Evolutionary conservation across 2,888 invertebrate species (phyloP), one percentile per base, ranked within the genome.

Genomic region (Caenorhabditis wallacei): DNA sequence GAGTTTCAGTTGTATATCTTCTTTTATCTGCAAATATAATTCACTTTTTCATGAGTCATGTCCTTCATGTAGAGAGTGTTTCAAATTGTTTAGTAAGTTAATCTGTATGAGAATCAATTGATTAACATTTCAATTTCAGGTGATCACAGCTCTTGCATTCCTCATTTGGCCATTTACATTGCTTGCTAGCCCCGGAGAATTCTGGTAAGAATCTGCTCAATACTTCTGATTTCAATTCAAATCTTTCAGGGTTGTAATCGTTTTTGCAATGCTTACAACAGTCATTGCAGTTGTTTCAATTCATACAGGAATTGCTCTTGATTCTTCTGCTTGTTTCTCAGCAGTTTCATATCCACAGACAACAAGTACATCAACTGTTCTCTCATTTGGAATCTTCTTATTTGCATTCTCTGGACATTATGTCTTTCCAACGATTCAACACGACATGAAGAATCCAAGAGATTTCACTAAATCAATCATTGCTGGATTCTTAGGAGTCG

Each of bases 381-480:
- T 91, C 10, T 89, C 91, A 13, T 82, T 90, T 26, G 90, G 88
- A 70, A 90, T 88, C 35, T 91, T 91, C 76, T 84, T 91, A 56
- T 91, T 91, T 79, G 87, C 90, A 11, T 91, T 91, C 79, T 91
- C 90, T 30, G 91, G 91, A 22, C 90, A 90, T 78, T 89, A 86
- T 66, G 90, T 90, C 90, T 94, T 97, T 90, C 94, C 97, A 86
- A 96, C 96, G 0, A 95, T 97, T 66, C 96, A 96, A 93, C 95
- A 96, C 84, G 97, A 97, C 92, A 97, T 97, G 97, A 94, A 94
- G 85, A 94, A 95, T 84, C 95, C 95, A 84, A 93, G 94, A 1
- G 94, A 95, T 89, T 95, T 97, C 85, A 94, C 95, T 86, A 93
- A 94, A 89, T 95, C 96, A 0, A 94, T 96, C 26, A 48, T 91